Percentiles rank a stretch among this genome's conserved stretches.
Conservation (phyloP, 2,888 invertebrate species). For the Epistrophe grossulariae region DNA sequence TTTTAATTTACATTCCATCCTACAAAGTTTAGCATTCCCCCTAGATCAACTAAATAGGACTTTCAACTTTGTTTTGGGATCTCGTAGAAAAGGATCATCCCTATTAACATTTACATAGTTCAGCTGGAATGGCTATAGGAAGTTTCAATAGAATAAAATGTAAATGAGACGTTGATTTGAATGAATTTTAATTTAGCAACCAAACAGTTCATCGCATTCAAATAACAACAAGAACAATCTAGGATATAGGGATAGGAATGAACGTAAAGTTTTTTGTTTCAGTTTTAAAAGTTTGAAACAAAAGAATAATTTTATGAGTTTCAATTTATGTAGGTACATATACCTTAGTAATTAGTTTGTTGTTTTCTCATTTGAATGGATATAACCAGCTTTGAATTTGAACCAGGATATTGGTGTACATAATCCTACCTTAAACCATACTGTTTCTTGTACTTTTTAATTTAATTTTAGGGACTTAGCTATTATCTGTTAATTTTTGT, state of each 20-base stretch:
- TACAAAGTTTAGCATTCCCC: conserved; percentile 12
- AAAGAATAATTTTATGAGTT: not conserved
- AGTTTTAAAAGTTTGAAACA: not conserved
- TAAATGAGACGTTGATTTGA: conserved; percentile 51
- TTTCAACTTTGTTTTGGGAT: conserved; percentile 38
- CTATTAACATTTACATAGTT: conserved; percentile 26
- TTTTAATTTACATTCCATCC: conserved; percentile 50
- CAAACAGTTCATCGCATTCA: conserved; percentile 13
- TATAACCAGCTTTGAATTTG: not conserved
- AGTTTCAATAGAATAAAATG: conserved; percentile 23
- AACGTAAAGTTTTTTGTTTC: conserved; percentile 9
- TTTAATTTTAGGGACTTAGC: too few species aligned
- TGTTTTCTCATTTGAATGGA: not conserved
- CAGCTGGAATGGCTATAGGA: not conserved
- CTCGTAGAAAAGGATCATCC: conserved; percentile 38
- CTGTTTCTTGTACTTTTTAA: too few species aligned
- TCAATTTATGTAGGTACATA: not conserved
- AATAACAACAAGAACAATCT: not conserved
- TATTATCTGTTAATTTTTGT: too few species aligned
- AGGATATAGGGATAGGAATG: not conserved
- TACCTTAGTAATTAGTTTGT: not conserved
- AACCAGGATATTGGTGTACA: not conserved
- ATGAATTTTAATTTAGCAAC: conserved; percentile 45
- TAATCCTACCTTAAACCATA: too few species aligned
- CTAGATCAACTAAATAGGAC: conserved; percentile 5